Evolutionary conservation across 2,797 vertebrate genomes (phyloP).

Genomic region (Leuciscus waleckii): DNA sequence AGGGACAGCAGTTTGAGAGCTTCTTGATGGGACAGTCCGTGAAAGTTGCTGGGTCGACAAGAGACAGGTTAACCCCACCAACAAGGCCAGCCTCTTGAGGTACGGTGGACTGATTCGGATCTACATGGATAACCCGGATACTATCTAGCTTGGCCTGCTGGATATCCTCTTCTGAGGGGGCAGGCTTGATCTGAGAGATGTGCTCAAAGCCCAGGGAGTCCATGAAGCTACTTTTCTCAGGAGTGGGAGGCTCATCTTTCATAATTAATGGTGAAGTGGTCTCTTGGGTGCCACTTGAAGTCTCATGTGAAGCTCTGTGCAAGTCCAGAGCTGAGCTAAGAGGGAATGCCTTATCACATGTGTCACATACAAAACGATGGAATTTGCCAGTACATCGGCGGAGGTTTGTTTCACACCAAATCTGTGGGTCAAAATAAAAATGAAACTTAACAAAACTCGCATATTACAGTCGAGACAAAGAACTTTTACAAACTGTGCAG

Average conservation of each 20-base stretch:
- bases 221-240: slow-evolving; percentile 78
- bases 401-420: slow-evolving; percentile 97
- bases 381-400: slow-evolving; percentile 93
- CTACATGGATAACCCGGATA: slow-evolving; percentile 88
- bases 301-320: slow-evolving; percentile 80
- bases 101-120: slow-evolving; percentile 85
- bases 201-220: slow-evolving; percentile 87
- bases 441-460: not conserved
- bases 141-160: slow-evolving; percentile 85
- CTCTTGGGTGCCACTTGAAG: slow-evolving; percentile 44
- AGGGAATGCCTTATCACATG: slow-evolving; percentile 95
- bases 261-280: slow-evolving; percentile 16
- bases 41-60: slow-evolving; percentile 83
- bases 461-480: not conserved
- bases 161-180: slow-evolving; percentile 79
- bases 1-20: slow-evolving; percentile 87
- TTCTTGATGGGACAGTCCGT: slow-evolving; percentile 81
- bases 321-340: slow-evolving; percentile 87
- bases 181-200: slow-evolving; percentile 82
- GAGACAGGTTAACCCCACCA: slow-evolving; percentile 76
- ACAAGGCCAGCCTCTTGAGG: slow-evolving; percentile 72
- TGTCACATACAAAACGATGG: slow-evolving; percentile 91
- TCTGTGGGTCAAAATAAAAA: slow-evolving; percentile 72
- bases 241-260: slow-evolving; percentile 19
- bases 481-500: not conserved